Base-by-base conservation (phyloP, 2,113 vertebrate genomes). In the Otolemur garnettii region DNA sequence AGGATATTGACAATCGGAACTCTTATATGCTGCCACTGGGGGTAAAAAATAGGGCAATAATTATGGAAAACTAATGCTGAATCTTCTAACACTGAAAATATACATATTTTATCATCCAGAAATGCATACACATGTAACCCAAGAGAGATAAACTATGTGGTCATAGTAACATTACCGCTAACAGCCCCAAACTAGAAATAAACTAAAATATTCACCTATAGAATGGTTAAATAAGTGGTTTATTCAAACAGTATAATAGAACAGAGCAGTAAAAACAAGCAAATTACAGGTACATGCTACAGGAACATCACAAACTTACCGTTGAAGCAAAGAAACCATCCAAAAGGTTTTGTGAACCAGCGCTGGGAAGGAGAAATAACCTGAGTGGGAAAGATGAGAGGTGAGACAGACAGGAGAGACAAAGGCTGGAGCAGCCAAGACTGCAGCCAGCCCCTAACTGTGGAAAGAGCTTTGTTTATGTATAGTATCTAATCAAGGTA, bases 291-390 rank as follows among this genome's bases (percentile, higher is more conserved):
- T 74, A 60, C 22, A 55, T 14, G 4, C 14, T 17, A 69, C 53
- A 91, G 33, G 26, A 78, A 92, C 38, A 35, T 94, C 50, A 92
- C 30, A 84, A 87, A 60, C 9, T 80, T 90, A 64, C 18, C 28
- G 5, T 42, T 80, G 8, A 94, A 42, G 26, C 28, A 84, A 90
- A 83, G 22, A 72, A 78, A 85, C 1, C 18, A 80, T 42, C 24
- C 35, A 59, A 95, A 96, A 71, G 4, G n/a, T 50, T 50, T 50
- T 50, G 45, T 50, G 45, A 50, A 9, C 45, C 45, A 50, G 45
- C 45, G 5, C 45, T 50, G 45, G 45, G 45, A 8, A 50, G 45
- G 45, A 50, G 45, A 50, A 50, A 50, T 50, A 50, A 50, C 45
- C 45, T 9, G 45, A 45, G 45, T 45, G 45, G 45, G 45, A 50